phyloP scores from a whole-genome alignment of 2,888 invertebrate genomes.

The Scotopteryx bipunctaria region DNA sequence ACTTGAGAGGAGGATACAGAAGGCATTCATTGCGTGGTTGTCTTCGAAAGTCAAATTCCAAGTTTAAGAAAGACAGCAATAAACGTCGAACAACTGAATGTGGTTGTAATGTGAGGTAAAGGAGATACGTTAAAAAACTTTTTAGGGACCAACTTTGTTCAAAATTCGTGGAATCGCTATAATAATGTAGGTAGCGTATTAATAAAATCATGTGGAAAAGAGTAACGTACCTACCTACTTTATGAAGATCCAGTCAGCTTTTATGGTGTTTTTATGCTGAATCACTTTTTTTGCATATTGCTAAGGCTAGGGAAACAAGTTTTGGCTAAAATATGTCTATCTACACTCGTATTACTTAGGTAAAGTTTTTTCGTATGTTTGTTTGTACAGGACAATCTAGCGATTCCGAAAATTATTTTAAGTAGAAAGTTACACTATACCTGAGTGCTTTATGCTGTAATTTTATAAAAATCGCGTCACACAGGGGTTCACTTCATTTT shows the following conservation, averaged over 20 bases:
- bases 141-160: constrained; percentile 16
- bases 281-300: no score
- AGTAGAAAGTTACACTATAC: no score
- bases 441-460: no score
- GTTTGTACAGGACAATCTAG: no score
- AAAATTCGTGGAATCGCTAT: constrained; percentile 20
- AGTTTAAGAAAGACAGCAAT: neutral
- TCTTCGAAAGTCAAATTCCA: neutral
- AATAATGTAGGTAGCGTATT: constrained; percentile 20
- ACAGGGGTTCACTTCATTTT: no score
- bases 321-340: no score
- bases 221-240: neutral
- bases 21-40: neutral
- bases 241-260: neutral
- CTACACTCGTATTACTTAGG: no score
- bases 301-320: no score
- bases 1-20: neutral
- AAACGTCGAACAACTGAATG: neutral
- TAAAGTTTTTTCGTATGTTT: no score
- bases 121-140: constrained; percentile 15
- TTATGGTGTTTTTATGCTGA: constrained; percentile 19
- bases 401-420: no score
- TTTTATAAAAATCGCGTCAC: no score
- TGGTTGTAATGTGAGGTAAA: neutral
- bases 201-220: neutral